Evolutionary conservation across 2,797 vertebrate genomes (phyloP).

Genomic region (Protonibea diacanthus): DNA sequence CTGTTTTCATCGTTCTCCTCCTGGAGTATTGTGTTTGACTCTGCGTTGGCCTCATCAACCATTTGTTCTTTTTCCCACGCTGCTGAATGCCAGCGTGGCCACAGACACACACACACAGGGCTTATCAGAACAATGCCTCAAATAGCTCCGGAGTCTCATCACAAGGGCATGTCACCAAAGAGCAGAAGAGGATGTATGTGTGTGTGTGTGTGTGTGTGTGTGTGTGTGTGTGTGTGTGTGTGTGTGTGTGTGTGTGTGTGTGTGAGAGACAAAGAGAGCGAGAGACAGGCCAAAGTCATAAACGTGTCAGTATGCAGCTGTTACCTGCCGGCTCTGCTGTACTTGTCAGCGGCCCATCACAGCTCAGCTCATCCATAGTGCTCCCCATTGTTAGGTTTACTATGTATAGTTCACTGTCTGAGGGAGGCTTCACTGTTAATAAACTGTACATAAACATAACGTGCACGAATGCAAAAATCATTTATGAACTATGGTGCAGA

Average conservation of each 20-base stretch:
- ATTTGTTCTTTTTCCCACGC: slow-evolving; percentile 91
- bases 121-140: slow-evolving; percentile 89
- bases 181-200: slow-evolving; percentile 40
- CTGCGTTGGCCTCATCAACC: slow-evolving; percentile 68
- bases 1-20: slow-evolving; percentile 51
- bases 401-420: slow-evolving; percentile 66
- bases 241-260: slow-evolving; percentile 30
- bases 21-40: slow-evolving; percentile 55
- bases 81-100: slow-evolving; percentile 74
- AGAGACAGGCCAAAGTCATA: slow-evolving; percentile 46
- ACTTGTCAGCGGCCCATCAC: slow-evolving; percentile 78
- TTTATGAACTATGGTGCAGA: background rate
- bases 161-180: slow-evolving; percentile 78
- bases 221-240: slow-evolving; percentile 31
- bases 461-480: background rate
- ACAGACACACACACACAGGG: slow-evolving; percentile 68
- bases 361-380: slow-evolving; percentile 59
- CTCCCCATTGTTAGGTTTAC: slow-evolving; percentile 66
- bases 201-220: slow-evolving; percentile 29
- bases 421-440: slow-evolving; percentile 37
- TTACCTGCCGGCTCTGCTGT: slow-evolving; percentile 79
- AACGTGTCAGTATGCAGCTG: slow-evolving; percentile 76
- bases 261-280: background rate
- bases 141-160: slow-evolving; percentile 83
- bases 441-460: slow-evolving; percentile 1